Evolutionary conservation across 2,888 invertebrate genomes (phyloP).

Genomic region (Pseudoips prasinana): DNA sequence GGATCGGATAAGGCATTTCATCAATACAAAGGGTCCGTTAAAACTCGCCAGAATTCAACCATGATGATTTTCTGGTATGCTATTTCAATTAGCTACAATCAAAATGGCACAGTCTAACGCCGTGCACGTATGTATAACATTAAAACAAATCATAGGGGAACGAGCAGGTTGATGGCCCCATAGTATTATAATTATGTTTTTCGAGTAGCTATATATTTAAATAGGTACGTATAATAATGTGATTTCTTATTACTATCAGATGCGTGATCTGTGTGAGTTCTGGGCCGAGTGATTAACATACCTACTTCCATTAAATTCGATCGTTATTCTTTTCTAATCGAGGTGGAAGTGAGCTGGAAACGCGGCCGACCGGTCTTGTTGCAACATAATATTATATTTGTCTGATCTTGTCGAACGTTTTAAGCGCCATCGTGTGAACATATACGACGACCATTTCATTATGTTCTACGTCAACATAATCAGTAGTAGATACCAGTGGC

Average conservation of each 20-base stretch:
- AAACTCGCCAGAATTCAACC: no score
- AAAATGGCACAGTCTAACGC: no score
- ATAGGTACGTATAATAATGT: conserved; percentile 46
- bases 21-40: no score
- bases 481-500: conserved; percentile 15
- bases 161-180: conserved; percentile 42
- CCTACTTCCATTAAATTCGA: conserved; percentile 46
- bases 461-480: conserved; percentile 35
- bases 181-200: conserved; percentile 45
- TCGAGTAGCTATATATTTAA: conserved; percentile 40
- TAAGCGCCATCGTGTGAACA: conserved; percentile 78
- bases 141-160: conserved; percentile 27
- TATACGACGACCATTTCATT: conserved; percentile 43
- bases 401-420: conserved; percentile 49
- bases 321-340: conserved; percentile 56
- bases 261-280: conserved; percentile 36
- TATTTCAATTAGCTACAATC: no score
- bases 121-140: no score
- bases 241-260: conserved; percentile 42
- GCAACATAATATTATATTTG: conserved; percentile 59
- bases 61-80: no score
- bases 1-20: no score
- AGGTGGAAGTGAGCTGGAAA: conserved; percentile 51
- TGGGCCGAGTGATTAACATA: conserved; percentile 44
- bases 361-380: conserved; percentile 64